Base-by-base conservation (phyloP, 1,140 invertebrate genomes). In the Heterodera carotae region DNA sequence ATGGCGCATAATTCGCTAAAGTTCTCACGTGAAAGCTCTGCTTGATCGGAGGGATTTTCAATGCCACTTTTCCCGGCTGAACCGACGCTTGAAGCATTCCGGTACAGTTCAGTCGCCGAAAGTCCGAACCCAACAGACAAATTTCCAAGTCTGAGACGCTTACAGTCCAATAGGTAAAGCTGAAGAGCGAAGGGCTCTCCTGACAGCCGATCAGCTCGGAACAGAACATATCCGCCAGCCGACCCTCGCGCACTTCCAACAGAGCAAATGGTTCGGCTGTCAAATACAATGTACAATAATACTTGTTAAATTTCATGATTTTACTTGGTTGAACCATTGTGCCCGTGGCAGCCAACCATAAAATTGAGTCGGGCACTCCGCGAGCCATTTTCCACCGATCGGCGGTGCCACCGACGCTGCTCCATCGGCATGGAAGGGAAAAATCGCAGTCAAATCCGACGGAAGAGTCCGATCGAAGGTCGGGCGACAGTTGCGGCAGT, bases 311-410 rank as follows among this genome's bases (percentile, higher is more conserved):
- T 56, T 22, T 56, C 15, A 22, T 56, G 0, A 22, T 18, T 81
- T 84, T 66, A 86, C 84, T 77, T 68, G 85, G 85, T 33, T 85
- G 69, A 56, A 86, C 76, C 84, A 87, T 86, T 4, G 85, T 88
- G 56, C 86, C 86, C 15, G 86, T 86, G n/a, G 86, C 86, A n/a
- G 85, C 85, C 60, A 86, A 70, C 85, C 85, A 86, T 43, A 86
- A 67, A 34, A 86, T 69, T 36, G 80, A 71, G 48, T 86, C 85
- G n/a, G 85, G 85, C 75, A 86, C 82, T 15, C 85, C 85, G 66
- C 70, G 69, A 6, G 84, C 85, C 64, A 87, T 67, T 69, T 76
- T 81, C 85, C 85, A 86, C 33, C 76, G 56, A 64, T 86, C 83
- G 25, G 75, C 62, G 31, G 76, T 71, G 29, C 68, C 59, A 43